These are phyloP conservation scores for Lathronympha strigana DNA, from an alignment of 2,888 invertebrate species.

Conservation along the genomic window DNA sequence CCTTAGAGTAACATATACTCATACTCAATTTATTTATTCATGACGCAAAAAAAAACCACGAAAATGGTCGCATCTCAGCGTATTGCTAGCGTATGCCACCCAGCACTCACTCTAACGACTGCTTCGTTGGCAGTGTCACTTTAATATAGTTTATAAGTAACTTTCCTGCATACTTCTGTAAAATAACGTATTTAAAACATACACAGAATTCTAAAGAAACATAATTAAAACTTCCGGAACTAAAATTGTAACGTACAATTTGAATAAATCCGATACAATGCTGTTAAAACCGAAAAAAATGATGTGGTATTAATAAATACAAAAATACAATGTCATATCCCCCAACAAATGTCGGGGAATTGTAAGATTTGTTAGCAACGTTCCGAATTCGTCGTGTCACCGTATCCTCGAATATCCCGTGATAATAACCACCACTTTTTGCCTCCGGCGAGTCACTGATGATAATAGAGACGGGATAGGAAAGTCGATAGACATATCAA, in stretches of 20 bases:
- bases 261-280: background rate
- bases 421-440: constrained; percentile 39
- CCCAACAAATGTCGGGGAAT: constrained; percentile 8
- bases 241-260: background rate
- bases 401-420: constrained; percentile 29
- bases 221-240: background rate
- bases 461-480: constrained; percentile 26
- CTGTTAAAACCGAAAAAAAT: background rate
- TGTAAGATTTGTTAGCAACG: background rate
- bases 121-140: no score
- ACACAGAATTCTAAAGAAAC: no score
- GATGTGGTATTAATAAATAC: background rate
- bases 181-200: no score
- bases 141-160: no score
- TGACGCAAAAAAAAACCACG: no score
- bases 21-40: no score
- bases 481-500: background rate
- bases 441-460: constrained; percentile 36
- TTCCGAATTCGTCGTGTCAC: constrained; percentile 19
- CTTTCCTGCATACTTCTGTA: no score
- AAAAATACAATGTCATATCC: constrained; percentile 6
- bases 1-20: no score
- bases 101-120: no score
- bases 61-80: no score
- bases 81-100: no score